Evolutionary conservation across 2,888 invertebrate species (phyloP), one percentile per base, ranked within the genome.

Genomic region (Stegophylla sp.): DNA sequence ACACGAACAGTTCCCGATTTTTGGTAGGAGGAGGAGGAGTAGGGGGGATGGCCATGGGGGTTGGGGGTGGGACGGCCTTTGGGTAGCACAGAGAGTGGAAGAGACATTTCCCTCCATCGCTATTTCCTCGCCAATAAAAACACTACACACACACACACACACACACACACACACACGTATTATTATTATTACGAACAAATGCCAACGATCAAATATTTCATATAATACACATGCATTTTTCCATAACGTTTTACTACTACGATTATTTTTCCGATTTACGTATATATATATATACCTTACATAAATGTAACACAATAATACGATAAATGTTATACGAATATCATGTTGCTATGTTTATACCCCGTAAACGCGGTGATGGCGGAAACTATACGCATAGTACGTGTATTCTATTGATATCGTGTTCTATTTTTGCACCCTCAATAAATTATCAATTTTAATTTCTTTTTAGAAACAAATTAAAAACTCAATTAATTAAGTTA

Each of bases 1-100:
- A 69, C 77, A 79, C 77, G 77, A 79, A 79, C 10, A 45, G 43
- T 34, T 77, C 76, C 76, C 67, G 28, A 69, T 79, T 69, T 45
- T 1, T 17, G 43, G 15, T 28, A 15, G 48, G 26, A 43, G 66
- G 34, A 7, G 7, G 15, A 41, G 69, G 28, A 34, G 59, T n/a
- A n/a, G n/a, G n/a, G n/a, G 61, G 69, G 26, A 56, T 28, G 48
- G 69, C n/a, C 0, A 48, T 59, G 17, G 45, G 28, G 34, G 34
- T 5, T n/a, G 53, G 69, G 28, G 45, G 59, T n/a, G 61, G 69
- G 26, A 56, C 26, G 48, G 69, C n/a, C 0, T 59, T 59, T 23
- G 45, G 28, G 17, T 43, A n/a, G 61, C 7, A 59, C 64, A 63
- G 41, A 59, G 75, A 63, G 41, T 12, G 66, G 43, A 53, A 63